Conservation (phyloP, 2,113 vertebrate species). For the Calonectris borealis region DNA sequence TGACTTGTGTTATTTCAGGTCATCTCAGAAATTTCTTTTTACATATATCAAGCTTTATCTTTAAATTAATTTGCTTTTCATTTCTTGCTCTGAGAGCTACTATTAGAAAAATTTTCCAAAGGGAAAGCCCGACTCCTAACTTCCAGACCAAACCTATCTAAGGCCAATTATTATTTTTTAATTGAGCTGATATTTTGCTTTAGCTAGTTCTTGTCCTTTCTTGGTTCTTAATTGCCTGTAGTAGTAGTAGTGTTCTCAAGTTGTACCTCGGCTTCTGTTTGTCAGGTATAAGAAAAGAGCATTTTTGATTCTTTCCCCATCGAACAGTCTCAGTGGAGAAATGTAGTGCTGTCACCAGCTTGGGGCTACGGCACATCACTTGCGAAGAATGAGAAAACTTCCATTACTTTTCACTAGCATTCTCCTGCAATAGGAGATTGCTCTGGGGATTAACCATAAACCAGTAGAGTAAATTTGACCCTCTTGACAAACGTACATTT, state of each 20-base stretch:
- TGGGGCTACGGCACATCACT: background rate
- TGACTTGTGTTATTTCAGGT: background rate
- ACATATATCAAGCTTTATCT: background rate
- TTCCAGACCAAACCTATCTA: background rate
- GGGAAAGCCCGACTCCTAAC: background rate
- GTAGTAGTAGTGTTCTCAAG: background rate
- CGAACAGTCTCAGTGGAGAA: background rate
- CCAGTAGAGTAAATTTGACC: background rate
- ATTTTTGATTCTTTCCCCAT: background rate
- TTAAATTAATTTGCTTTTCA: background rate
- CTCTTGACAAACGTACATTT: background rate
- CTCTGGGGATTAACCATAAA: background rate
- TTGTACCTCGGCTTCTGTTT: background rate
- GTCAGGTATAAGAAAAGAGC: background rate
- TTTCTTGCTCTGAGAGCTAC: background rate
- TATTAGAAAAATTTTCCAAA: background rate
- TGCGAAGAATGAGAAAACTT: background rate
- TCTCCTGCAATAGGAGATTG: background rate
- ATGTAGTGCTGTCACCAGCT: background rate
- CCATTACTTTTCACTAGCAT: background rate
- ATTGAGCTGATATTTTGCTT: background rate
- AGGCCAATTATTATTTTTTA: background rate
- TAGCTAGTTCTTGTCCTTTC: background rate
- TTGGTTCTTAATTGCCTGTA: background rate
- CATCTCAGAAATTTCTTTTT: background rate